A percentile compares a stretch with the other conserved stretches of the same genome.
phyloP scores from a whole-genome alignment of 37 sponge, comb jelly and placozoan species.

The Tethya wilhelma region DNA sequence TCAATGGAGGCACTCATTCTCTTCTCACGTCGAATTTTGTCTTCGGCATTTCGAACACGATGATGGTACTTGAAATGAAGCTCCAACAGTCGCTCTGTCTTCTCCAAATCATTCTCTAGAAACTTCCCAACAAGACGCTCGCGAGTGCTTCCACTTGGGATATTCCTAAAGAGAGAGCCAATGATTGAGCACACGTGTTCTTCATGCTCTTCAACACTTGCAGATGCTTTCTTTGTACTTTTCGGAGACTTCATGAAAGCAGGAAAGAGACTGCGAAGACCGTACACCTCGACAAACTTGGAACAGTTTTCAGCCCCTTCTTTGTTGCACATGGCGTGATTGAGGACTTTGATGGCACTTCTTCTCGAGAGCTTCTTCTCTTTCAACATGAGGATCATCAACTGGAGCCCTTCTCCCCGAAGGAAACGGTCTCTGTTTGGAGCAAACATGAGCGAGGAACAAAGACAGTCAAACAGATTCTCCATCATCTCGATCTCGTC shows the following conservation, averaged over 20 bases:
- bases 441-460: slow-evolving; percentile 81
- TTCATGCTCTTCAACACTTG: slow-evolving; percentile 79
- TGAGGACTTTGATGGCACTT: slow-evolving; percentile 92
- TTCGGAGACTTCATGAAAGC: slow-evolving; percentile 93
- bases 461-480: slow-evolving; percentile 97
- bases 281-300: slow-evolving; percentile 96
- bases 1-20: background rate
- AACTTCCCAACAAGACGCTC: slow-evolving; percentile 90
- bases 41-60: slow-evolving; percentile 44
- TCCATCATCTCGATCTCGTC: slow-evolving; percentile 98
- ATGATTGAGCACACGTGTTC: slow-evolving; percentile 95
- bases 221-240: slow-evolving; percentile 47
- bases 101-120: slow-evolving; percentile 92
- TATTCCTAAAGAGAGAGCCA: slow-evolving; percentile 81
- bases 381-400: slow-evolving; percentile 98
- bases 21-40: slow-evolving; percentile 50
- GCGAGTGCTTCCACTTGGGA: slow-evolving; percentile 7
- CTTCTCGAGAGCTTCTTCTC: slow-evolving; percentile 84
- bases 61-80: slow-evolving; percentile 85
- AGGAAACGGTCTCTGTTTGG: slow-evolving; percentile 92
- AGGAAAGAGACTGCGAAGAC: slow-evolving; percentile 92
- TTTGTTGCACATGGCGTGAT: slow-evolving; percentile 83
- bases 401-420: slow-evolving; percentile 95
- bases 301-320: slow-evolving; percentile 89
- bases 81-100: slow-evolving; percentile 95